Evolutionary conservation across 2,797 vertebrate genomes (phyloP).

Genomic region (Natrix natrix): DNA sequence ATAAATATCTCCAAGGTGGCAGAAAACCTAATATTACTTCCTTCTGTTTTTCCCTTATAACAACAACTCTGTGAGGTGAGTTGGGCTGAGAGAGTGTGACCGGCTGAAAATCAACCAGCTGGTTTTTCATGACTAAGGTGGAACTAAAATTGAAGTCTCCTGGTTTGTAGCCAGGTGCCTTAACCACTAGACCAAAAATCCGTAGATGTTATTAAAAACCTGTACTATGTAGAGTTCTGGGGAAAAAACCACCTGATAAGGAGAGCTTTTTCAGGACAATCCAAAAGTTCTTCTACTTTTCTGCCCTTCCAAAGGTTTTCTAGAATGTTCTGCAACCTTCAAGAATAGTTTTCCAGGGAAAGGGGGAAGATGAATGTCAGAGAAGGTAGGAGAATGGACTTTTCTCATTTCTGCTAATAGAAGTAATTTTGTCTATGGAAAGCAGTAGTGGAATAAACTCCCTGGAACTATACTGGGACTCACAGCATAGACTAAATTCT

Average conservation of each 20-base stretch:
- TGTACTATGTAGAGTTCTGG: not conserved
- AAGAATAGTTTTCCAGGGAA: not conserved
- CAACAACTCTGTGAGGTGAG: not conserved
- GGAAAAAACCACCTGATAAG: not conserved
- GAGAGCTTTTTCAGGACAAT: not conserved
- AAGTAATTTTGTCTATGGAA: not conserved
- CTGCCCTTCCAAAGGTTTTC: not conserved
- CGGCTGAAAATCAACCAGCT: not conserved
- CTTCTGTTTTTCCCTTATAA: not conserved
- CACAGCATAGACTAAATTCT: too few relatives aligned
- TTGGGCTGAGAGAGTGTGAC: not conserved
- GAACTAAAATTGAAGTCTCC: not conserved
- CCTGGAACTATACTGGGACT: not conserved
- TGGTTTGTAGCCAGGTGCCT: not conserved
- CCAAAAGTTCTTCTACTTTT: not conserved
- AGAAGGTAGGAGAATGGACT: not conserved
- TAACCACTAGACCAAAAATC: not conserved
- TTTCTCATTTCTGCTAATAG: not conserved
- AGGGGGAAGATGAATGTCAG: not conserved
- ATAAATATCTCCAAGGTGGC: not conserved
- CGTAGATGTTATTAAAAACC: not conserved
- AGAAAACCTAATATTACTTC: not conserved
- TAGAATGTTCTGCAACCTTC: not conserved
- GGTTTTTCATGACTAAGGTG: not conserved
- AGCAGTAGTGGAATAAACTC: not conserved